Evolutionary conservation across 2,888 invertebrate species (phyloP), one percentile per base, ranked within the genome.

Genomic region (Germaria angustata): DNA sequence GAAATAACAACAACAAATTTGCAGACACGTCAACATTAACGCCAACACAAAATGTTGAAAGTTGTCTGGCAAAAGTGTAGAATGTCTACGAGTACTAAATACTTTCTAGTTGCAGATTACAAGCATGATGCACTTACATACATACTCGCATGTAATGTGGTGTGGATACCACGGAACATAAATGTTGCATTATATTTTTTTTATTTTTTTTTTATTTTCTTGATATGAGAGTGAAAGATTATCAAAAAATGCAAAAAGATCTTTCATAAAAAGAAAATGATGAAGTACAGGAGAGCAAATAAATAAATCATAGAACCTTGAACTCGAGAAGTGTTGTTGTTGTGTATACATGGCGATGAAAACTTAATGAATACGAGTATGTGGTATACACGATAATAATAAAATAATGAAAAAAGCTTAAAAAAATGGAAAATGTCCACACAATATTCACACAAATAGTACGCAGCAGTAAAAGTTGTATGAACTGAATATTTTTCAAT

Each of bases 41-140:
- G 72, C 55, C 80, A 75, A 69, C 68, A 80, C 63, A 68, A 68
- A 46, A 59, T 51, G 65, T 22, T 79, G 66, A 72, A 57, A 65
- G 22, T 57, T 51, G 41, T 22, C 59, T 59, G 41, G 41, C 51
- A 78, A 44, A 77, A n/a, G 11, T 68, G 53, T 36, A 20, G 34
- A 36, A 59, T 46, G 32, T 53, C 36, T 28, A 20, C n/a, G 2
- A 57, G 7, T 24, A 36, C 57, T 49, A 55, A 61, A n/a, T 46
- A 55, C n/a, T 41, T 53, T 34, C 28, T 13, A 66, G 11, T 22
- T n/a, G n/a, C n/a, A 55, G 1, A 32, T 36, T 68, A 34, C 34
- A 11, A 9, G 20, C 11, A 34, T 55, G 34, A n/a, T n/a, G n/a
- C 34, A 55, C 2, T 20, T 34, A 11, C 11, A 53, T 55, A 2